phyloP scores from a whole-genome alignment of 2,888 invertebrate genomes.

The Phortica magna region DNA sequence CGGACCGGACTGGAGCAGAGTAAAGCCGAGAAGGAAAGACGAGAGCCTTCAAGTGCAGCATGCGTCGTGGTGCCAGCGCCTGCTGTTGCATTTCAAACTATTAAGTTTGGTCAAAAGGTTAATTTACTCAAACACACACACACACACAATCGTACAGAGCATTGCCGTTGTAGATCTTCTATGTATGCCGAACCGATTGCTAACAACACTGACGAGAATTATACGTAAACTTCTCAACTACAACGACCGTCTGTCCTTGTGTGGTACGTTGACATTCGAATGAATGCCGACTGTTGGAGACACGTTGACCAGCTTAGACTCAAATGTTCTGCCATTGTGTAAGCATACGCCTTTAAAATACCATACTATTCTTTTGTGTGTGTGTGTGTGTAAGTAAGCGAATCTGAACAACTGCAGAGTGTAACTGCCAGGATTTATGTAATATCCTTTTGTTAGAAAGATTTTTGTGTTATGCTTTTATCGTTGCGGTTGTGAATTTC shows the following conservation, averaged over 20 bases:
- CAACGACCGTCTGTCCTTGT: neutral
- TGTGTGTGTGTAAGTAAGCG: slow-evolving; percentile 6
- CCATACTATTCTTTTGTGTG: neutral
- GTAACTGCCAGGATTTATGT: slow-evolving; percentile 23
- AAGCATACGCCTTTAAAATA: no score
- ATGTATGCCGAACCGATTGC: no score
- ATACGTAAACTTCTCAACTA: no score
- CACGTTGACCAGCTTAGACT: neutral
- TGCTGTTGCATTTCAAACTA: slow-evolving; percentile 28
- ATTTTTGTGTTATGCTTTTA: neutral
- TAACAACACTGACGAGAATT: no score
- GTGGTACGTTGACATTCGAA: neutral
- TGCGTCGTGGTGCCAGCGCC: neutral
- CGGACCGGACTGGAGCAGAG: neutral
- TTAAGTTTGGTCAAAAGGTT: slow-evolving; percentile 26
- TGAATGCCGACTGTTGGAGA: slow-evolving; percentile 1
- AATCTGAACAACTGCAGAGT: neutral
- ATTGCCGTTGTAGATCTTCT: no score
- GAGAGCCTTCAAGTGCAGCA: neutral
- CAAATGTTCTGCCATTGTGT: no score
- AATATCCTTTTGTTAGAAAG: slow-evolving; percentile 18
- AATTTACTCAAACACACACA: slow-evolving; percentile 9
- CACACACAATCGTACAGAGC: neutral
- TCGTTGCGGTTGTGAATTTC: neutral
- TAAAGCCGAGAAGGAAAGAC: neutral